These are phyloP conservation scores for Sebastes dallii DNA, from an alignment of 2,797 vertebrate species.

Conservation along the genomic window DNA sequence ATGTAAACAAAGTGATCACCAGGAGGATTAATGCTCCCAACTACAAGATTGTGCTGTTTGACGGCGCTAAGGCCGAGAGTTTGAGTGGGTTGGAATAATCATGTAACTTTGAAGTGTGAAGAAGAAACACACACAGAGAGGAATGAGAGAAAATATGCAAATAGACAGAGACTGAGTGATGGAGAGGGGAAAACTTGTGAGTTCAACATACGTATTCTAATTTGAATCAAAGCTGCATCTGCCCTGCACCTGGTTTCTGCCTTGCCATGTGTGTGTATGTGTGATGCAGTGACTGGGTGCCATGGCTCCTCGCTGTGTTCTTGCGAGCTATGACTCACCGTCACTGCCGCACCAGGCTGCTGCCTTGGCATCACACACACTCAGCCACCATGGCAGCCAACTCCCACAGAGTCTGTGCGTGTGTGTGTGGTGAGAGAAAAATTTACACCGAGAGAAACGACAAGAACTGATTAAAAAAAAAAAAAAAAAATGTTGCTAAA, in stretches of 20 bases:
- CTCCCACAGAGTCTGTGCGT: slow-evolving; percentile 38
- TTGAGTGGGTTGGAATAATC: slow-evolving; percentile 22
- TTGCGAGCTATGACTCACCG: slow-evolving; percentile 70
- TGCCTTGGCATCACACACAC: slow-evolving; percentile 60
- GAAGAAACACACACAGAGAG: slow-evolving; percentile 13
- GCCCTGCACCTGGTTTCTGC: slow-evolving; percentile 47
- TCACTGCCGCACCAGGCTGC: slow-evolving; percentile 65
- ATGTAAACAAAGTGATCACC: slow-evolving; percentile 61
- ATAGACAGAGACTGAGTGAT: not conserved
- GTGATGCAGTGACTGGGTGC: slow-evolving; percentile 45
- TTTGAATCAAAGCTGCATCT: slow-evolving; percentile 31
- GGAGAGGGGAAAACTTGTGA: not conserved
- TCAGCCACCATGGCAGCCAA: slow-evolving; percentile 58
- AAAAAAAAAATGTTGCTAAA: not conserved
- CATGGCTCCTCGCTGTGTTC: slow-evolving; percentile 59
- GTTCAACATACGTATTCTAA: slow-evolving; percentile 4
- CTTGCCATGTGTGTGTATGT: not conserved
- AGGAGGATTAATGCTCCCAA: not conserved
- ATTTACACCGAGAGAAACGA: not conserved
- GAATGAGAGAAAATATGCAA: slow-evolving; percentile 1
- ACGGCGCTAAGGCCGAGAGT: not conserved
- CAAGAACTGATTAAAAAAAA: not conserved
- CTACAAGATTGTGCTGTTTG: slow-evolving; percentile 24
- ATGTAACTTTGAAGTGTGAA: slow-evolving; percentile 2
- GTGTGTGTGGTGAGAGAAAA: not conserved